Conservation (phyloP, 2,888 invertebrate genomes). For the Phaedon cochleariae region DNA sequence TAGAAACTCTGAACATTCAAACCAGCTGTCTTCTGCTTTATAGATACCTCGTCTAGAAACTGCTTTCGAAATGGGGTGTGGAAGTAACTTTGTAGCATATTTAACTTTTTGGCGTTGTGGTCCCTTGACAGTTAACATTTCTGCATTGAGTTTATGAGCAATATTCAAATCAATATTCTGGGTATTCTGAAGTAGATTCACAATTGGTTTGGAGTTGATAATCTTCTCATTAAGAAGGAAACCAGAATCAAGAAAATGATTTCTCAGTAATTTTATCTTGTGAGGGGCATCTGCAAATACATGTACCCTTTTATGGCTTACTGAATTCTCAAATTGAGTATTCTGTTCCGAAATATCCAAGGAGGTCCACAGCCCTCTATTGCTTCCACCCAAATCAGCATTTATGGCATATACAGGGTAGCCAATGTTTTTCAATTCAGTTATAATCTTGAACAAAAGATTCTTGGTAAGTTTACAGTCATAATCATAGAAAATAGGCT, state of each 20-base stretch:
- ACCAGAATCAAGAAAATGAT: slow-evolving; percentile 38
- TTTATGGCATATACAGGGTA: slow-evolving; percentile 44
- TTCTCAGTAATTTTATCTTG: slow-evolving; percentile 36
- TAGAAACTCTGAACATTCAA: slow-evolving; percentile 34
- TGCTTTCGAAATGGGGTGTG: slow-evolving; percentile 42
- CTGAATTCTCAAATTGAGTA: slow-evolving; percentile 30
- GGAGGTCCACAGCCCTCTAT: slow-evolving; percentile 31
- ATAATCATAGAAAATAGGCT: slow-evolving; percentile 31
- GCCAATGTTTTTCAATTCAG: slow-evolving; percentile 36
- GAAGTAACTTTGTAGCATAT: slow-evolving; percentile 44
- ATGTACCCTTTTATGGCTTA: slow-evolving; percentile 26
- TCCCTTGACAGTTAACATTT: slow-evolving; percentile 22
- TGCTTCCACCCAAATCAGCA: slow-evolving; percentile 39
- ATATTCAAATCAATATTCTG: slow-evolving; percentile 34
- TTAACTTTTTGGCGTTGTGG: slow-evolving; percentile 40
- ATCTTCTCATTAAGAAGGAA: slow-evolving; percentile 28
- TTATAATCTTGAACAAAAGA: slow-evolving; percentile 1
- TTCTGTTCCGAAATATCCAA: slow-evolving; percentile 31
- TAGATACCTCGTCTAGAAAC: slow-evolving; percentile 35
- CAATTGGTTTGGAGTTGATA: slow-evolving; percentile 36
- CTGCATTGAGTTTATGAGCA: slow-evolving; percentile 26
- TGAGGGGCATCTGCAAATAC: slow-evolving; percentile 40
- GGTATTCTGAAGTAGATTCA: slow-evolving; percentile 35
- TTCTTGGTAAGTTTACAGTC: slow-evolving; percentile 29
- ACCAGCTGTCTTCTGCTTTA: slow-evolving; percentile 36